These are phyloP conservation scores for Cactoblastis cactorum DNA, from an alignment of 2,888 invertebrate genomes.

Conservation along the genomic window DNA sequence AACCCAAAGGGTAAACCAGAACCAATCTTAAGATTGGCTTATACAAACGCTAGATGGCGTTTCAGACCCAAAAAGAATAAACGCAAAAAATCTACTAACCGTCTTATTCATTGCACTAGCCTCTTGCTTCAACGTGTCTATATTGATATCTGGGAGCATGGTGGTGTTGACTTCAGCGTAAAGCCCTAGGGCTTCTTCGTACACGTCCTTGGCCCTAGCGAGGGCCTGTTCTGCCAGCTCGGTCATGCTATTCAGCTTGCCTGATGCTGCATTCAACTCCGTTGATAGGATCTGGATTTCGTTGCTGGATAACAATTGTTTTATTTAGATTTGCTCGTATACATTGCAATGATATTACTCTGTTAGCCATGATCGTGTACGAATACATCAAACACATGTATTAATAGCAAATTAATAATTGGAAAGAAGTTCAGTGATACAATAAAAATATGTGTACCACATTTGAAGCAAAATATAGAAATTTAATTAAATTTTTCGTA, in stretches of 20 bases:
- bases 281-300: conserved; percentile 83
- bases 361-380: too few relatives aligned
- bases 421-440: too few relatives aligned
- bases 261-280: conserved; percentile 83
- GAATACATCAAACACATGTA: too few relatives aligned
- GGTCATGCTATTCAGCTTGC: conserved; percentile 83
- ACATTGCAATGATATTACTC: too few relatives aligned
- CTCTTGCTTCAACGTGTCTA: conserved; percentile 83
- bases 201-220: conserved; percentile 86
- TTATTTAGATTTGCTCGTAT: neutral
- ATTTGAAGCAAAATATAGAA: too few relatives aligned
- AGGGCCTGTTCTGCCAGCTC: conserved; percentile 86
- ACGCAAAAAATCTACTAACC: conserved; percentile 62
- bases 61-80: too few relatives aligned
- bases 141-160: conserved; percentile 87
- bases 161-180: conserved; percentile 89
- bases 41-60: too few relatives aligned
- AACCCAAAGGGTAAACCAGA: too few relatives aligned
- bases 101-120: conserved; percentile 84
- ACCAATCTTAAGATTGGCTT: too few relatives aligned
- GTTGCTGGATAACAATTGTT: conserved; percentile 62
- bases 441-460: too few relatives aligned
- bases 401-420: too few relatives aligned
- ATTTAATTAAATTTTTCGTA: too few relatives aligned
- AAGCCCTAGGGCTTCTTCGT: conserved; percentile 89